Conservation (phyloP, 2,113 vertebrate genomes). For the Chionis minor region DNA sequence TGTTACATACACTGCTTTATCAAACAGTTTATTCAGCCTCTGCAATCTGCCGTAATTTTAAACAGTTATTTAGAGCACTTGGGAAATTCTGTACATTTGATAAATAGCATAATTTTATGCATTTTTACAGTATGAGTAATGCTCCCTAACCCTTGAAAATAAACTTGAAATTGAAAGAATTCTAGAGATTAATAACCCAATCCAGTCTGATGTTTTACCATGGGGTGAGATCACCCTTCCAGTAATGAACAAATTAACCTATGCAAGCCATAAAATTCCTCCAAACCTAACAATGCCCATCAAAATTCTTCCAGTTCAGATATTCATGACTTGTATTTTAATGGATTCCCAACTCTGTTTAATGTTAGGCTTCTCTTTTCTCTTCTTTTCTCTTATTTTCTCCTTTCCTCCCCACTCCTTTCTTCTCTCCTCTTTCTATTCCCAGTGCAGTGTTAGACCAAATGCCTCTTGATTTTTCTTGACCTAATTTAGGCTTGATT, state of each 20-base stretch:
- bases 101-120: neutral
- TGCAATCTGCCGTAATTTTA: neutral
- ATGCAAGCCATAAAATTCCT: neutral
- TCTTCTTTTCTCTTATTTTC: neutral
- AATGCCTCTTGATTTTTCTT: neutral
- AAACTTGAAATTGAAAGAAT: neutral
- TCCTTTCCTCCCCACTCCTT: neutral
- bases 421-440: neutral
- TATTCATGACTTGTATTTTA: neutral
- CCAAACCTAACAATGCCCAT: neutral
- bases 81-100: neutral
- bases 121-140: neutral
- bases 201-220: neutral
- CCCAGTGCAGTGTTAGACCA: neutral
- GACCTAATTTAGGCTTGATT: neutral
- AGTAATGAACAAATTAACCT: neutral
- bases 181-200: neutral
- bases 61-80: neutral
- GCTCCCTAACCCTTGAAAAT: neutral
- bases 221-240: neutral
- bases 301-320: conserved; percentile 37
- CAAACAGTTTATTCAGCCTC: neutral
- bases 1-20: neutral
- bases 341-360: conserved; percentile 34
- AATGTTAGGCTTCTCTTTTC: neutral